A percentile compares a stretch with the other conserved stretches of the same genome.
phyloP scores from a whole-genome alignment of 2,797 vertebrate species.

The Cirrhinus molitorella region DNA sequence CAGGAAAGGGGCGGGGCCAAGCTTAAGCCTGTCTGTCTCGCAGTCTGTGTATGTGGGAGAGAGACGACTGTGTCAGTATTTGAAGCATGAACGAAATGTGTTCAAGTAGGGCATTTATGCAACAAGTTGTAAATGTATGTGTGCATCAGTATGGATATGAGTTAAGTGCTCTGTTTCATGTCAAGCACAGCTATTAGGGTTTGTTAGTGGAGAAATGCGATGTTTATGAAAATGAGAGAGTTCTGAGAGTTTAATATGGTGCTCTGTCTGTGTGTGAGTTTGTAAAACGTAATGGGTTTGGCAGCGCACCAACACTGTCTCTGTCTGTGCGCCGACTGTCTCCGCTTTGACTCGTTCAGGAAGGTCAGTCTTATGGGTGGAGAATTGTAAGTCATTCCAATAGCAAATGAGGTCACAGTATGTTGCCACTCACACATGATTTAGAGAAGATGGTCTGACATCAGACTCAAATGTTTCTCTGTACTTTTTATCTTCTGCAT shows the following conservation, averaged over 20 bases:
- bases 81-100: slow-evolving; percentile 55
- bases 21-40: slow-evolving; percentile 74
- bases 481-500: slow-evolving; percentile 12
- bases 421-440: slow-evolving; percentile 13
- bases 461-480: neutral
- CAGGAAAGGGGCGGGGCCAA: slow-evolving; percentile 80
- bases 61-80: slow-evolving; percentile 52
- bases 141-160: neutral
- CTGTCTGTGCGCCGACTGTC: slow-evolving; percentile 30
- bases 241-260: slow-evolving; percentile 44
- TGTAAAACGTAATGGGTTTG: slow-evolving; percentile 45
- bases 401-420: slow-evolving; percentile 48
- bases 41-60: slow-evolving; percentile 51
- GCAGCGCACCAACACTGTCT: slow-evolving; percentile 37
- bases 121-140: slow-evolving; percentile 6
- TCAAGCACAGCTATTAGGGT: slow-evolving; percentile 9
- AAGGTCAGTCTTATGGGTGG: slow-evolving; percentile 49
- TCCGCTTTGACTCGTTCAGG: slow-evolving; percentile 33
- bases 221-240: slow-evolving; percentile 29
- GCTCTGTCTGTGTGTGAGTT: slow-evolving; percentile 44
- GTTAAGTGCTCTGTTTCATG: neutral
- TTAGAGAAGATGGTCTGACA: slow-evolving; percentile 40
- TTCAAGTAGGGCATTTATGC: slow-evolving; percentile 26
- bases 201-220: slow-evolving; percentile 44
- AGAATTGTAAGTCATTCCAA: slow-evolving; percentile 48